These are phyloP conservation scores for Aproaerema taeniolella DNA, from an alignment of 2,888 invertebrate genomes.

Conservation along the genomic window DNA sequence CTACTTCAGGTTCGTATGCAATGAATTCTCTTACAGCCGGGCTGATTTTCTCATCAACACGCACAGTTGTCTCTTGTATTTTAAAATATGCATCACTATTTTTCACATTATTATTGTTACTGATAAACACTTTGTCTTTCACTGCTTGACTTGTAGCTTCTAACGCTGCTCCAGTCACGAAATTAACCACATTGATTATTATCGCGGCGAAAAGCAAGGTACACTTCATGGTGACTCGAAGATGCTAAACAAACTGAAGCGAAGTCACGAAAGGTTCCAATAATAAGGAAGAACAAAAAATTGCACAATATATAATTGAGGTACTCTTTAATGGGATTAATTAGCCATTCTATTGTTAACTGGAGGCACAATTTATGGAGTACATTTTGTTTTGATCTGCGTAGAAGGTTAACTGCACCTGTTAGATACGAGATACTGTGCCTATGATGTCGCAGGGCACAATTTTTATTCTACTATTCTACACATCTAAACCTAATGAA, in stretches of 20 bases:
- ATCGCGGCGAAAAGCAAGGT: conserved; percentile 20
- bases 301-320: too few relatives aligned
- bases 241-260: conserved; percentile 23
- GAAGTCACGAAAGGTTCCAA: conserved; percentile 31
- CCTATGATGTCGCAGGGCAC: too few relatives aligned
- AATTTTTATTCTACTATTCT: too few relatives aligned
- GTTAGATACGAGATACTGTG: too few relatives aligned
- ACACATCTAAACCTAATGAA: too few relatives aligned
- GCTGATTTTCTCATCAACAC: background rate
- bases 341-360: too few relatives aligned
- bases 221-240: conserved; percentile 35
- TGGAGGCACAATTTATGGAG: too few relatives aligned
- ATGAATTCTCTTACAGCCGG: background rate
- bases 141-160: background rate
- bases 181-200: conserved; percentile 20
- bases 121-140: background rate
- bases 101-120: background rate
- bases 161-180: conserved; percentile 6
- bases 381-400: too few relatives aligned
- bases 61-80: background rate
- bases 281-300: too few relatives aligned
- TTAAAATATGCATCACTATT: background rate
- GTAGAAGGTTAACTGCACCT: too few relatives aligned
- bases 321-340: too few relatives aligned
- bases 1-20: background rate